Evolutionary conservation across 2,797 vertebrate species (phyloP).

Genomic region (Erethizon dorsatum): DNA sequence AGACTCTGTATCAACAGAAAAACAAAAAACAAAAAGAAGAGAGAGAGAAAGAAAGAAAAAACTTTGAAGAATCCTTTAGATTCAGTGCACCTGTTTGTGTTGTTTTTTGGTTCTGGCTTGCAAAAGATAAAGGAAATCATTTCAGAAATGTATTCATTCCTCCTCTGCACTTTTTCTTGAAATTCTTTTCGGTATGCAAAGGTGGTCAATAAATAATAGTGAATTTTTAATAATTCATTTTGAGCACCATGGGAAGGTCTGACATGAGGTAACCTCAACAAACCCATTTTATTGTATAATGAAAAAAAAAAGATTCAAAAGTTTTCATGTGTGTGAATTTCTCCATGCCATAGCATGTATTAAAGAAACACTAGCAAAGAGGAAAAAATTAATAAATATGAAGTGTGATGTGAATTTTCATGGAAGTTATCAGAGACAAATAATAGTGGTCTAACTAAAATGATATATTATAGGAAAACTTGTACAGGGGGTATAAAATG

Average conservation of each 20-base stretch:
- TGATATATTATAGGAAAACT: constrained; percentile 3
- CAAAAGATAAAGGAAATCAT: constrained; percentile 55
- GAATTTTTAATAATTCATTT: constrained; percentile 18
- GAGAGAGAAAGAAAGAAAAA: not conserved
- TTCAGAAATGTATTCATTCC: constrained; percentile 61
- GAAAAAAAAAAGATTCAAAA: not conserved
- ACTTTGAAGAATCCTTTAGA: constrained; percentile 52
- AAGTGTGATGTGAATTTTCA: constrained; percentile 61
- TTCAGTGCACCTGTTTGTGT: not conserved
- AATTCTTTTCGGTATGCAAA: constrained; percentile 60
- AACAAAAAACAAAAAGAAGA: not conserved
- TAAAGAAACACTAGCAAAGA: constrained; percentile 59
- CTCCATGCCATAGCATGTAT: not conserved
- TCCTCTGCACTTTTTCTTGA: constrained; percentile 53
- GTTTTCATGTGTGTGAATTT: not conserved
- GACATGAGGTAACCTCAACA: not conserved
- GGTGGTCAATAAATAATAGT: constrained; percentile 45
- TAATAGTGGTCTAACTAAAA: not conserved
- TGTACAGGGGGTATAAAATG: not conserved
- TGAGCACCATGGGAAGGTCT: not conserved
- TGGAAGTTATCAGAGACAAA: constrained; percentile 51
- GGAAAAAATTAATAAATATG: constrained; percentile 21
- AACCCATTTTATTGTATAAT: not conserved
- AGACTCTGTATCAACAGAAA: not conserved
- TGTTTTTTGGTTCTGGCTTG: constrained; percentile 6